These are phyloP conservation scores for Speoplatyrhinus poulsoni DNA, from an alignment of 2,113 vertebrate genomes.

Conservation along the genomic window DNA sequence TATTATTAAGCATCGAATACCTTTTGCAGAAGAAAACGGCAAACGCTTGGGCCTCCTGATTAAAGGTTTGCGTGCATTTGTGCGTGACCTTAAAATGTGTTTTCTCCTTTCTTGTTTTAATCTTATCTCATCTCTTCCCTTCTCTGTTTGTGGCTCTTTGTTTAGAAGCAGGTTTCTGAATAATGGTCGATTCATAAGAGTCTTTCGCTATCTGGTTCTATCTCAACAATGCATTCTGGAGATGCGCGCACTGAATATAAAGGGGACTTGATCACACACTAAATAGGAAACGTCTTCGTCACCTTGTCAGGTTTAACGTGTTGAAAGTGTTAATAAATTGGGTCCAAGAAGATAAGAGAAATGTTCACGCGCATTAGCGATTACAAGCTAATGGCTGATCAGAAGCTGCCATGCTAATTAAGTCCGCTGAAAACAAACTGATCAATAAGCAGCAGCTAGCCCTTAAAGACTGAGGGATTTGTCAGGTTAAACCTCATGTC, in stretches of 20 bases:
- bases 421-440: conserved; percentile 30
- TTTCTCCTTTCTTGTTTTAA: background rate
- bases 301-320: conserved; percentile 23
- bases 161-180: conserved; percentile 8
- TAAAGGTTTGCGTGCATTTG: conserved; percentile 17
- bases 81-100: conserved; percentile 2
- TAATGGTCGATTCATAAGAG: conserved; percentile 31
- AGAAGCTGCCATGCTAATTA: conserved; percentile 53
- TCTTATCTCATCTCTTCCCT: background rate
- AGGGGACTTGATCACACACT: conserved; percentile 34
- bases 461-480: conserved; percentile 6
- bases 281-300: conserved; percentile 23
- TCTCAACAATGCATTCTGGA: conserved; percentile 15
- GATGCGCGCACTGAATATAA: conserved; percentile 20
- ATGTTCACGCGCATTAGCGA: conserved; percentile 56
- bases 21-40: conserved; percentile 27
- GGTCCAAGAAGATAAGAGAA: conserved; percentile 46
- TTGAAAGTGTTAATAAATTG: conserved; percentile 39
- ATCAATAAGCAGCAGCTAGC: conserved; percentile 40
- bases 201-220: conserved; percentile 32
- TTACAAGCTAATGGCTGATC: conserved; percentile 58
- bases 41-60: conserved; percentile 25
- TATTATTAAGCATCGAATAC: conserved; percentile 14
- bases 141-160: background rate
- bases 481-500: background rate